Evolutionary conservation across 1,140 invertebrate species (phyloP).

Genomic region (Drosophila auraria): DNA sequence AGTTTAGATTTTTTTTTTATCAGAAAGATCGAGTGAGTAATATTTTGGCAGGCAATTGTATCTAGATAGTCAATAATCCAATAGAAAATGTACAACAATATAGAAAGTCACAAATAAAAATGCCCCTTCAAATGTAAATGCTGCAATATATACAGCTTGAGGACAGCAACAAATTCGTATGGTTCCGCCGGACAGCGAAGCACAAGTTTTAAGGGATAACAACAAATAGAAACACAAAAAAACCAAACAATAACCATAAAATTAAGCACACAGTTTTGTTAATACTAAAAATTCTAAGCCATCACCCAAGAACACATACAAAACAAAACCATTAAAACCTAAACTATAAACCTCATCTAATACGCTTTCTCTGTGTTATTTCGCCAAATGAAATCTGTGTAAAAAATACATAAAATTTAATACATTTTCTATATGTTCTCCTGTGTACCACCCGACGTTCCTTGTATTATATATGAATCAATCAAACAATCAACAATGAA

Average conservation of each 20-base stretch:
- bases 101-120: not conserved
- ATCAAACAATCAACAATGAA: constrained; percentile 36
- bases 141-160: not conserved
- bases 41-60: too few relatives aligned
- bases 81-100: constrained; percentile 43
- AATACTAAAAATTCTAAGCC: constrained; percentile 37
- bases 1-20: too few relatives aligned
- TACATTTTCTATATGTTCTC: constrained; percentile 62
- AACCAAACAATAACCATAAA: constrained; percentile 19
- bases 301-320: constrained; percentile 3
- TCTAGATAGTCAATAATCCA: not conserved
- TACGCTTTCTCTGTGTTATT: constrained; percentile 26
- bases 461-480: constrained; percentile 40
- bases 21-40: too few relatives aligned
- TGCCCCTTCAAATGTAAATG: not conserved
- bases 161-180: constrained; percentile 18
- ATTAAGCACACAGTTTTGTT: constrained; percentile 32
- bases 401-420: constrained; percentile 57
- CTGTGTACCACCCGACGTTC: constrained; percentile 55
- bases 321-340: constrained; percentile 11
- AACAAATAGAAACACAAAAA: constrained; percentile 4
- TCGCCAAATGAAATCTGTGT: constrained; percentile 24
- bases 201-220: constrained; percentile 48
- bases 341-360: constrained; percentile 11
- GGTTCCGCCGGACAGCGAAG: constrained; percentile 17